Evolutionary conservation across 2,888 invertebrate genomes (phyloP), one percentile per base, ranked within the genome.

Genomic region (Calameuta filiformis): DNA sequence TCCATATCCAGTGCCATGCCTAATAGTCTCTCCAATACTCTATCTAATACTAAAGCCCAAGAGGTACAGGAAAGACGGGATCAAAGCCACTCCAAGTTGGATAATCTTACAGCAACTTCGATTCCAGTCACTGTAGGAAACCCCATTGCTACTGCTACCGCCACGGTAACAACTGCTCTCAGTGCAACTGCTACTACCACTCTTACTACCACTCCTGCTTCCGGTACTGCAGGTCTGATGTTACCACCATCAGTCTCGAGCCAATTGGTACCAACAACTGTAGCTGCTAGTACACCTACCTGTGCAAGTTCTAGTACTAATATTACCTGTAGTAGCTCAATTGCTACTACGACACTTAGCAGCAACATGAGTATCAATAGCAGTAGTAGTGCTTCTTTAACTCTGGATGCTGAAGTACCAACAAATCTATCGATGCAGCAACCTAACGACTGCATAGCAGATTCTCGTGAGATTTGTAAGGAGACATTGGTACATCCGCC

Each of bases 341-440:
- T 23, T 23, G 23, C 56, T 56, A 23, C 56, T 9, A 9, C 56
- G 6, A 23, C 56, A 23, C 15, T 23, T 56, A 56, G 56, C 23
- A 56, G 23, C 56, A 56, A 56, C 23, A 56, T 56, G 56, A 56
- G 1, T 56, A 56, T 56, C 23, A 56, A 56, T 23, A 75, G 68
- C 3, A 34, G 30, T 31, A 77, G 34, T 40, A 69, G 69, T 23
- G 37, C 74, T 30, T 56, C 56, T 56, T 23, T 23, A 56, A 9
- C 23, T 56, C 23, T 56, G 23, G 90, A 90, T 30, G 77, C 87
- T 12, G 90, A 91, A 30, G 82, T 89, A 1, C 91, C 90, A 0
- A 91, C 91, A 33, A 91, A 91, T 83, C 83, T 91, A 4, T 90
- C 90, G 11, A 90, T 91, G 87, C 86, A 86, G 35, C 85, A 89